These are phyloP conservation scores for Tangara arthus DNA, from an alignment of 2,797 vertebrate genomes.

Conservation along the genomic window DNA sequence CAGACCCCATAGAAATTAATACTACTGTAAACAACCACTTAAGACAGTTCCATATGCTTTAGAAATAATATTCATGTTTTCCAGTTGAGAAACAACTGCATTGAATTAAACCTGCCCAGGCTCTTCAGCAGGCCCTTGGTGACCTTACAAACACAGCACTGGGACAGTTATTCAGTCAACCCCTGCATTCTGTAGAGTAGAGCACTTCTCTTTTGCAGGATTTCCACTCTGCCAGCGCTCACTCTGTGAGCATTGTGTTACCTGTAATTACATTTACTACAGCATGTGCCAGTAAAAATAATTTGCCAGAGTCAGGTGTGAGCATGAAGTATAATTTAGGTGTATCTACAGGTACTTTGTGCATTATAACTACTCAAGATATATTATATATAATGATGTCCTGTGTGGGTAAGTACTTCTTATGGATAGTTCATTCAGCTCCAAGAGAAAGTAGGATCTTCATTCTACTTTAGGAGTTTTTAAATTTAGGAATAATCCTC, in stretches of 20 bases:
- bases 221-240: background rate
- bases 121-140: background rate
- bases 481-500: background rate
- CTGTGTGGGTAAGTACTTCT: background rate
- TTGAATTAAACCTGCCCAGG: background rate
- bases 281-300: background rate
- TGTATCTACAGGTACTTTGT: background rate
- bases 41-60: slow-evolving; percentile 14
- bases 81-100: background rate
- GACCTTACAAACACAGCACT: fast-evolving
- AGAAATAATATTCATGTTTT: slow-evolving; percentile 4
- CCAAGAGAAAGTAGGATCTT: background rate
- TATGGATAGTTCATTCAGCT: background rate
- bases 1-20: background rate
- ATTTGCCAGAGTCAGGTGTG: background rate
- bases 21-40: slow-evolving; percentile 41
- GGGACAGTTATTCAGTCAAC: background rate
- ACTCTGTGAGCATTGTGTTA: background rate
- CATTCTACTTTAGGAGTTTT: background rate
- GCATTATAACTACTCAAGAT: background rate
- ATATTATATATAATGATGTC: background rate
- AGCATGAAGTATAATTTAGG: background rate
- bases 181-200: background rate
- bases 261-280: background rate
- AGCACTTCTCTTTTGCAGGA: background rate